phyloP scores from a whole-genome alignment of 1,140 invertebrate genomes.

The Scaptomyza montana region DNA sequence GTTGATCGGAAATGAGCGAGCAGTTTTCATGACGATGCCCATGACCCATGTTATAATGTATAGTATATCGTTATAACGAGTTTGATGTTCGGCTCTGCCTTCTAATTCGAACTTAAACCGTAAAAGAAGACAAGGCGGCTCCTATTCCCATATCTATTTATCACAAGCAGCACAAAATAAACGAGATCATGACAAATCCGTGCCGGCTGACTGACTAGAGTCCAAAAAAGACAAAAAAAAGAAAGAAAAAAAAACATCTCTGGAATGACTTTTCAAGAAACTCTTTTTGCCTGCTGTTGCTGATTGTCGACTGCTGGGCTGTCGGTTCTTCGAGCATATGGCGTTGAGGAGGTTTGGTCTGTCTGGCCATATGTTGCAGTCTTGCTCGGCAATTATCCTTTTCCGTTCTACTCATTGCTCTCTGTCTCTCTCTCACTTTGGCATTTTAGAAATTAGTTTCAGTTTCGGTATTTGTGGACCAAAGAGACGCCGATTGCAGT shows the following conservation, averaged over 20 bases:
- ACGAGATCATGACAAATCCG: slow-evolving; percentile 70
- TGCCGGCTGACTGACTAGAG: slow-evolving; percentile 59
- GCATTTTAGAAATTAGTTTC: slow-evolving; percentile 59
- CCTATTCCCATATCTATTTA: slow-evolving; percentile 54
- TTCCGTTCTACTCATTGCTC: slow-evolving; percentile 29
- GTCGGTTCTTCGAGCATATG: slow-evolving; percentile 43
- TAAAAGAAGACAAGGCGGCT: slow-evolving; percentile 47
- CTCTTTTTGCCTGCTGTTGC: slow-evolving; percentile 67
- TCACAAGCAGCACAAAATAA: slow-evolving; percentile 60
- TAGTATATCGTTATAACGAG: slow-evolving; percentile 63
- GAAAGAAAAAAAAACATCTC: background rate
- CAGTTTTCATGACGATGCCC: slow-evolving; percentile 29
- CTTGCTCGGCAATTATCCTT: slow-evolving; percentile 73
- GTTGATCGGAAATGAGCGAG: slow-evolving; percentile 63
- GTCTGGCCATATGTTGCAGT: slow-evolving; percentile 61
- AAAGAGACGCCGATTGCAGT: slow-evolving; percentile 56
- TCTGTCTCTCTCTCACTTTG: slow-evolving; percentile 12
- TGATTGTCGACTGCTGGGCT: background rate
- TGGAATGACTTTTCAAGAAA: slow-evolving; percentile 59
- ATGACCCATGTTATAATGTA: slow-evolving; percentile 6
- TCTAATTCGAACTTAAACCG: slow-evolving; percentile 58
- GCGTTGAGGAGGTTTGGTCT: slow-evolving; percentile 18
- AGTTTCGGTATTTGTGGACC: slow-evolving; percentile 59
- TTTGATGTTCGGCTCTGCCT: slow-evolving; percentile 33
- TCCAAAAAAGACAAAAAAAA: slow-evolving; percentile 8